Evolutionary conservation across 2,797 vertebrate genomes (phyloP).

Genomic region (Poecilia gillii): DNA sequence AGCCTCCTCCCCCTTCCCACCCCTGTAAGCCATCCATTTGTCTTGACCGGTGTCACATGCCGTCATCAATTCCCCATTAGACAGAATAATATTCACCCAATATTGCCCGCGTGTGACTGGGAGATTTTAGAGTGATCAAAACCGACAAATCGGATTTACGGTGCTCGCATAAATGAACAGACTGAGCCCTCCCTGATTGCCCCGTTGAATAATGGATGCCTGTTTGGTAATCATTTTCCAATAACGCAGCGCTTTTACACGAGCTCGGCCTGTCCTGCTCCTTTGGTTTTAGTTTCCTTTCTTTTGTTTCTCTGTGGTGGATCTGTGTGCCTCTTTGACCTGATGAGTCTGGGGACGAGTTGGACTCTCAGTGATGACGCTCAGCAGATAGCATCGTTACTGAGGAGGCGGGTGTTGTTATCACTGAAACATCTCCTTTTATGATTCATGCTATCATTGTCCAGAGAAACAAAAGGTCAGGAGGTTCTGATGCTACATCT

Average conservation of each 20-base stretch:
- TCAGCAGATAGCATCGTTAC: conserved; percentile 22
- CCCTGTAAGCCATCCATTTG: conserved; percentile 62
- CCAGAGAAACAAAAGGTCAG: conserved; percentile 45
- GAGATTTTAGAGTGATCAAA: conserved; percentile 83
- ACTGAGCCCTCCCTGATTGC: conserved; percentile 77
- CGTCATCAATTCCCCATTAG: conserved; percentile 82
- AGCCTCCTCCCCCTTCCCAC: conserved; percentile 8
- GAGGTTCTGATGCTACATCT: conserved; percentile 17
- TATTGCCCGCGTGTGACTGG: conserved; percentile 78
- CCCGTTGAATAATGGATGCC: conserved; percentile 84
- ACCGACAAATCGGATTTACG: conserved; percentile 86
- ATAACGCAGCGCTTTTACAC: conserved; percentile 71
- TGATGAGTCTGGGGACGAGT: conserved; percentile 8
- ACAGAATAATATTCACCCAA: conserved; percentile 81
- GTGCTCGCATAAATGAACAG: conserved; percentile 82
- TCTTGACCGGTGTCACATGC: conserved; percentile 75
- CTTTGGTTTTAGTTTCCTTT: conserved; percentile 15
- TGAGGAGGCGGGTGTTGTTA: conserved; percentile 53
- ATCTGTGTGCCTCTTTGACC: conserved; percentile 29
- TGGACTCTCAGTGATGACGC: conserved; percentile 24
- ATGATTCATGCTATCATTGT: conserved; percentile 55
- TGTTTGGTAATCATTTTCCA: conserved; percentile 85
- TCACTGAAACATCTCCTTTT: conserved; percentile 38
- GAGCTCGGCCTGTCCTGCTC: background rate
- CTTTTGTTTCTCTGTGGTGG: background rate